Evolutionary conservation across 2,888 invertebrate genomes (phyloP).

Genomic region (Schrankia costaestrigalis): DNA sequence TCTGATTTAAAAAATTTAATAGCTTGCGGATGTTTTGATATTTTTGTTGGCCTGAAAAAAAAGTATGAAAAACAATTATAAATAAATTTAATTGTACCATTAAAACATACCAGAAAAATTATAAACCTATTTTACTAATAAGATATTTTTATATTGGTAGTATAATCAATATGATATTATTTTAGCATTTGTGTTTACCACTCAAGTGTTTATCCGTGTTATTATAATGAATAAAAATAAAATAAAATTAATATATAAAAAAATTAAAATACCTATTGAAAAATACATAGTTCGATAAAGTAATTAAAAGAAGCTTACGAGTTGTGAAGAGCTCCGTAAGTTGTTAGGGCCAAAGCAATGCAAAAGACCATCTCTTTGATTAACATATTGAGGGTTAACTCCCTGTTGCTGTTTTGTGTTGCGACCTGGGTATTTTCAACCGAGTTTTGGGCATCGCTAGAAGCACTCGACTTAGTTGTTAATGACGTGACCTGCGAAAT

Average conservation of each 20-base stretch:
- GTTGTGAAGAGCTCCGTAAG: conserved; percentile 86
- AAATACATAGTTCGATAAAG: no score
- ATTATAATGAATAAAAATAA: neutral
- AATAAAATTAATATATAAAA: no score
- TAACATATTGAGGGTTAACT: conserved; percentile 77
- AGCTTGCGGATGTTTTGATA: conserved; percentile 75
- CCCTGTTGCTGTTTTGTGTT: conserved; percentile 58
- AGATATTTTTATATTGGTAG: no score
- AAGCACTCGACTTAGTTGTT: conserved; percentile 49
- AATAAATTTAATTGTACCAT: no score
- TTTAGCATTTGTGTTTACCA: no score
- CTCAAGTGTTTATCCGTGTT: no score
- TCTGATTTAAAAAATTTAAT: conserved; percentile 86
- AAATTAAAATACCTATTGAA: no score
- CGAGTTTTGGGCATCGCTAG: conserved; percentile 68
- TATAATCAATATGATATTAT: no score
- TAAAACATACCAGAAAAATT: no score
- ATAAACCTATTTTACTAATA: no score
- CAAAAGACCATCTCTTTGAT: conserved; percentile 84
- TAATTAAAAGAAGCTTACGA: conserved; percentile 78
- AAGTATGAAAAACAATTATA: neutral
- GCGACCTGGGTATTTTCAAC: conserved; percentile 53
- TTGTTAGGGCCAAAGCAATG: conserved; percentile 82
- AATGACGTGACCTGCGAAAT: conserved; percentile 72
- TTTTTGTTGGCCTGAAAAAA: conserved; percentile 51